Evolutionary conservation across 2,113 vertebrate species (phyloP), one percentile per base, ranked within the genome.

Genomic region (Odontophorus gujanensis): DNA sequence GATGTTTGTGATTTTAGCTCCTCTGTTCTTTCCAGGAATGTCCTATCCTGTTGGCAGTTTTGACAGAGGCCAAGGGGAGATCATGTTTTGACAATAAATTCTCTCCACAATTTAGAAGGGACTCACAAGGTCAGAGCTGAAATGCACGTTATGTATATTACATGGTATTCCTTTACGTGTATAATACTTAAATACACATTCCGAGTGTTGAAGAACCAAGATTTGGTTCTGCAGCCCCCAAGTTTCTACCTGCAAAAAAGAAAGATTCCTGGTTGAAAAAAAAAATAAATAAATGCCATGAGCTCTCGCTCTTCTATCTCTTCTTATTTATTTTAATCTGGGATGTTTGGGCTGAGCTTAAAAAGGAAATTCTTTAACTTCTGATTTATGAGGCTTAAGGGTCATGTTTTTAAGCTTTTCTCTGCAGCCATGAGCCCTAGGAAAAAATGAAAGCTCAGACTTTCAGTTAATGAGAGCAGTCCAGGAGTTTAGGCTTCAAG

Each of bases 321-420:
- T 40, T 18, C 15, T 15, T 38, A 58, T 5, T 32, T 12, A 45
- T 51, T 42, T 45, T 74, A 47, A 85, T 59, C 38, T 67, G 51
- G 21, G 63, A 80, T 72, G 57, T 94, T 94, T 96, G 92, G 69
- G 51, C 76, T 88, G 76, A 77, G 68, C 91, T 93, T 95, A 48
- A 85, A 93, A 89, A 85, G 47, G 34, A 87, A 93, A 83, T 93
- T 61, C 50, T 96, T 96, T 92, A 83, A 85, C 75, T 95, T 95
- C 72, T 92, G 95, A 95, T 96, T 96, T 95, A 88, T 85, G 85
- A 90, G 89, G 79, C 91, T 89, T 89, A 77, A 67, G 91, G 85
- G 87, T 92, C 81, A 91, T 81, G 68, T 51, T 95, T 91, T 95
- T 83, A 87, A 95, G 85, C 75, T 87, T 91, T 87, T 75, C 72